These are phyloP conservation scores for Leptestheria dahalacensis DNA, from an alignment of 1,140 invertebrate genomes.

Conservation along the genomic window DNA sequence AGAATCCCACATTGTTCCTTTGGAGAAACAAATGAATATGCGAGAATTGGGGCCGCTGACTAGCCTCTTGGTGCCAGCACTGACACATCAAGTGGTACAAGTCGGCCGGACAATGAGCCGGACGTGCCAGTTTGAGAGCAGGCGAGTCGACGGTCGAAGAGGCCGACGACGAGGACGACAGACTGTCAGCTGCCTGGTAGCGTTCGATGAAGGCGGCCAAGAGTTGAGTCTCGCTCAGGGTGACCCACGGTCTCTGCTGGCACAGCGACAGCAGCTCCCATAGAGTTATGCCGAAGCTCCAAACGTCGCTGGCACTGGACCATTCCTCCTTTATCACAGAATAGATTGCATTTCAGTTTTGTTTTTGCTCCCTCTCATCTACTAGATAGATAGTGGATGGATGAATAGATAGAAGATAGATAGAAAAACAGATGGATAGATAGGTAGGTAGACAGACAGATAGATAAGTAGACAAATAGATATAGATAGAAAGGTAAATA, in stretches of 20 bases:
- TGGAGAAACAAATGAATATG: constrained; percentile 59
- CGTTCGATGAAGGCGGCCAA: constrained; percentile 32
- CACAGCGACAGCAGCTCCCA: constrained; percentile 64
- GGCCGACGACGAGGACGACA: not conserved
- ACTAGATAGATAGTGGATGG: not conserved
- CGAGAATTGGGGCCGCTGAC: constrained; percentile 48
- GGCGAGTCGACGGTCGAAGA: not conserved
- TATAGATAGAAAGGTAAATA: too few relatives aligned
- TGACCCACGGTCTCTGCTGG: constrained; percentile 51
- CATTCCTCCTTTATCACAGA: constrained; percentile 43
- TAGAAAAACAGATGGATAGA: too few relatives aligned
- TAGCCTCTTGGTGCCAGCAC: constrained; percentile 51
- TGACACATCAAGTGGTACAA: constrained; percentile 57
- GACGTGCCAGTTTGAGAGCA: constrained; percentile 21
- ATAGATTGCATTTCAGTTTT: constrained; percentile 18
- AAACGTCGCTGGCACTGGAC: constrained; percentile 54
- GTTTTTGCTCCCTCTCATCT: not conserved
- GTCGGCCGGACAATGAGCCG: constrained; percentile 43
- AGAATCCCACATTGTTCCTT: constrained; percentile 38
- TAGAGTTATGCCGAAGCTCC: constrained; percentile 59
- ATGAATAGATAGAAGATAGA: not conserved
- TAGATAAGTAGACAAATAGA: too few relatives aligned
- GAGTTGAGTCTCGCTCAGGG: constrained; percentile 57
- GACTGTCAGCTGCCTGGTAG: not conserved
- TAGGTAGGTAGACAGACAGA: too few relatives aligned